A percentile compares a stretch with the other conserved stretches of the same genome.
Conservation (phyloP, 1,140 invertebrate species). For the Meloidogyne floridensis region DNA sequence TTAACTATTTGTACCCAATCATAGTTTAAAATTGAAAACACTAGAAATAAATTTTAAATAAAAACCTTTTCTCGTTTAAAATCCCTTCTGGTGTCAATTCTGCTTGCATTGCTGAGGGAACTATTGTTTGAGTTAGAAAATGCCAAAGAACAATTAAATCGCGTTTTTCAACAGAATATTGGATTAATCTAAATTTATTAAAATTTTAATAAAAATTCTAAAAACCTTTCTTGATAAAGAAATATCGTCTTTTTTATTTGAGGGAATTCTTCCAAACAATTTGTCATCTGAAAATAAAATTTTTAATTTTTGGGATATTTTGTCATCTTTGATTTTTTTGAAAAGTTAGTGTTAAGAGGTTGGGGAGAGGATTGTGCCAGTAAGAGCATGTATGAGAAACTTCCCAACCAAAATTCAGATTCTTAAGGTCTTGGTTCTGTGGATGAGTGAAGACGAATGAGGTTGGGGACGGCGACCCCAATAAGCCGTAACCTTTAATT, state of each 20-base stretch:
- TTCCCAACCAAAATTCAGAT: no score
- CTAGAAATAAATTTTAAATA: neutral
- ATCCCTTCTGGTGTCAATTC: constrained; percentile 32
- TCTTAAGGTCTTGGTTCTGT: no score
- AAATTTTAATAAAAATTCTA: neutral
- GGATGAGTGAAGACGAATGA: no score
- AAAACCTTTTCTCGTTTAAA: neutral
- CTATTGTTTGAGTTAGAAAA: constrained; percentile 40
- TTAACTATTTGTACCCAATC: no score
- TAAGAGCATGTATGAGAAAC: no score
- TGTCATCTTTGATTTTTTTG: no score
- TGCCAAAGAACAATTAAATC: constrained; percentile 39
- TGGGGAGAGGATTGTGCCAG: no score
- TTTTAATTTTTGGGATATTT: neutral
- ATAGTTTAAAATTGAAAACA: no score
- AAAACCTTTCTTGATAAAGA: constrained; percentile 41
- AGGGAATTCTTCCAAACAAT: constrained; percentile 43
- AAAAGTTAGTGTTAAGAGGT: no score
- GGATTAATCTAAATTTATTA: constrained; percentile 15
- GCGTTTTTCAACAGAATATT: constrained; percentile 21
- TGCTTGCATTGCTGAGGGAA: constrained; percentile 40
- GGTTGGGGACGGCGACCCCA: no score
- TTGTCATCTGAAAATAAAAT: constrained; percentile 8
- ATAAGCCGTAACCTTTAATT: no score
- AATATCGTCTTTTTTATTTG: constrained; percentile 34